Base-by-base conservation (phyloP, 1,140 invertebrate genomes). In the Temnothorax longispinosus region DNA sequence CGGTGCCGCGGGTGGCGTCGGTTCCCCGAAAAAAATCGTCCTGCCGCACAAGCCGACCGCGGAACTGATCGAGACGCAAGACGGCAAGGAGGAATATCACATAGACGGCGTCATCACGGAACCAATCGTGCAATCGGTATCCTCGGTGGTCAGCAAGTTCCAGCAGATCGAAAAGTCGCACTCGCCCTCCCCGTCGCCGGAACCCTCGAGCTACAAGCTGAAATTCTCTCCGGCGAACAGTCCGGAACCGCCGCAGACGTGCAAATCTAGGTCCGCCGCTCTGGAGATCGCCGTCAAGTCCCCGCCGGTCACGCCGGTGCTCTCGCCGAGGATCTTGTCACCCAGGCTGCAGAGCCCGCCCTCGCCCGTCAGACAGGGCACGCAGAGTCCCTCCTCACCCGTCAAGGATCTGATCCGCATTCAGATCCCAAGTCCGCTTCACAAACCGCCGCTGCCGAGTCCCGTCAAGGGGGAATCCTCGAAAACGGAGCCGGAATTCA, bases 101-200 rank as follows among this genome's bases (percentile, higher is more conserved):
- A 93, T 94, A 18, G 94, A 95, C 18, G 90, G 93, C 0, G 95
- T 95, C 0, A 92, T 94, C 6, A 94, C 92, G 6, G 94, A 95
- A 3, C 84, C 93, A 0, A 95, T 95, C 58, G 93, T 91, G 2
- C 92, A 93, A 18, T 95, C 95, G 0, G 94, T 95, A 0, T 95
- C 95, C 0, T 94, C 93, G 2, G 94, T 94, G 8, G 94, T 95
- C 6, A 95, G 92, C 71, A 95, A 95, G 87, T 95, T 95, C 54
- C 94, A 94, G 35, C 93, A 95, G 69, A 95, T 95, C 50, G 94
- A 95, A 47, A 94, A 94, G 47, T 91, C 93, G 0, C 89, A 91
- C 3, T 93, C 93, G 1, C 93, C 93, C 2, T 93, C 93, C 0
- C 90, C 92, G 0, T 94, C 94, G 1, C 94, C 94, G 1, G 94